Base-by-base conservation (phyloP, 2,797 vertebrate species). In the Sphenopsis melanotis region DNA sequence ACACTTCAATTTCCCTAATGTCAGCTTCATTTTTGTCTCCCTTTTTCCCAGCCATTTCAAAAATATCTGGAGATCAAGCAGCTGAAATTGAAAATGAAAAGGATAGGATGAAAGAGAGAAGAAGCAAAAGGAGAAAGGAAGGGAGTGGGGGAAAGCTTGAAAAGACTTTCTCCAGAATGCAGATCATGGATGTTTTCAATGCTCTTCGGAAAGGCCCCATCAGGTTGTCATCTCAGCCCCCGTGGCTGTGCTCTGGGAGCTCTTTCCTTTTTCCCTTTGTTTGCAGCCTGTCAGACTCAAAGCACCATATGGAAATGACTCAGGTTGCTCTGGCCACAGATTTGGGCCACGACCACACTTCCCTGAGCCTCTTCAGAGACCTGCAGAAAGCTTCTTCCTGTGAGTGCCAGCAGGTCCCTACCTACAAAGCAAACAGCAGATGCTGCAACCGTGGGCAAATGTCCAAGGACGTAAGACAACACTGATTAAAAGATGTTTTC, bases 71-170 rank as follows among this genome's bases (percentile, higher is more conserved):
- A 89, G 88, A 90, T 88, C 79, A 88, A 85, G 75, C 72, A 68
- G 49, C 63, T 90, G 84, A 95, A 95, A 93, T 65, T 89, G 83
- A 92, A 96, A 96, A 93, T 72, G 15, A 92, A 93, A 92, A 90
- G 36, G n/a, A 70, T 27, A 32, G 27, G 34, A 87, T 95, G 71
- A 94, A 96, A 93, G 87, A 52, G 26, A 82, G 47, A 68, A 80
- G 68, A 83, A 39, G 44, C 27, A 87, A 82, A 90, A 77, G 49
- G 32, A 83, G 49, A 90, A 83, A 70, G 76, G 50, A 77, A 52
- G 8, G 1, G 9, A 14, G 6, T 0, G 6, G 12, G 3, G 7
- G 0, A 1, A 6, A 49, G 23, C 72, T 81, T 90, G 76, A 71
- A 93, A 94, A 71, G 0, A 42, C 46, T 90, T 84, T 82, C 39